These are phyloP conservation scores for Volucella bombylans DNA, from an alignment of 2,888 invertebrate species.

Conservation along the genomic window DNA sequence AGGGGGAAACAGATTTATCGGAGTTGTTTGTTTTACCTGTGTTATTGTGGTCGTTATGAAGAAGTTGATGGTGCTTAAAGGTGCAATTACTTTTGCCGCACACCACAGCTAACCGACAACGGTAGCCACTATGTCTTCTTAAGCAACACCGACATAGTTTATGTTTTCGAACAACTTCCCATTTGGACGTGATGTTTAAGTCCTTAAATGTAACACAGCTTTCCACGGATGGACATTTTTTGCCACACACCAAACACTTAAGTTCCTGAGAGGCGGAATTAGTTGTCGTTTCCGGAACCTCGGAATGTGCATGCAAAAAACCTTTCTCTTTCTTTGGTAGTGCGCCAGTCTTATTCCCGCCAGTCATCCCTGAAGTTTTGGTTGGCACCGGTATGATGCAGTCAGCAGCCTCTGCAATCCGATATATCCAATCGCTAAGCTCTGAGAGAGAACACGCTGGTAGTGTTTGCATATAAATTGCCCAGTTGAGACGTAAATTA, in stretches of 20 bases:
- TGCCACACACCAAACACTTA: slow-evolving; percentile 5
- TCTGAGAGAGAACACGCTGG: slow-evolving; percentile 4
- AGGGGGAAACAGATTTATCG: too few species aligned
- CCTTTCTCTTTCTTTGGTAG: slow-evolving; percentile 4
- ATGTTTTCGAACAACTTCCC: slow-evolving; percentile 6
- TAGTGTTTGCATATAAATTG: slow-evolving; percentile 1
- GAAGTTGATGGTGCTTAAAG: slow-evolving; percentile 31
- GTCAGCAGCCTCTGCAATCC: slow-evolving; percentile 2
- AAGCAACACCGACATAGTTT: slow-evolving; percentile 27
- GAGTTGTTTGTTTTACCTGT: too few species aligned
- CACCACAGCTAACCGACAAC: slow-evolving; percentile 2
- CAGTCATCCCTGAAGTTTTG: neutral
- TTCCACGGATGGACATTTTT: neutral
- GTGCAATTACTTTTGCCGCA: slow-evolving; percentile 26
- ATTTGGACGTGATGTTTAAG: slow-evolving; percentile 3
- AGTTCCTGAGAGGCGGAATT: neutral
- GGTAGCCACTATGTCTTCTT: slow-evolving; percentile 15
- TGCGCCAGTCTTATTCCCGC: neutral
- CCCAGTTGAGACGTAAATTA: slow-evolving; percentile 10
- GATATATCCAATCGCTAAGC: slow-evolving; percentile 6
- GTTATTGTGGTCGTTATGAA: slow-evolving; percentile 3
- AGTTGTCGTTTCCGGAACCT: neutral
- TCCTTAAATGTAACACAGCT: slow-evolving; percentile 4
- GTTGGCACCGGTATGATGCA: slow-evolving; percentile 2
- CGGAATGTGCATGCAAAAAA: slow-evolving; percentile 4